phyloP scores from a whole-genome alignment of 92 coral and sea anemone species.

The Palythoa caribaeorum region DNA sequence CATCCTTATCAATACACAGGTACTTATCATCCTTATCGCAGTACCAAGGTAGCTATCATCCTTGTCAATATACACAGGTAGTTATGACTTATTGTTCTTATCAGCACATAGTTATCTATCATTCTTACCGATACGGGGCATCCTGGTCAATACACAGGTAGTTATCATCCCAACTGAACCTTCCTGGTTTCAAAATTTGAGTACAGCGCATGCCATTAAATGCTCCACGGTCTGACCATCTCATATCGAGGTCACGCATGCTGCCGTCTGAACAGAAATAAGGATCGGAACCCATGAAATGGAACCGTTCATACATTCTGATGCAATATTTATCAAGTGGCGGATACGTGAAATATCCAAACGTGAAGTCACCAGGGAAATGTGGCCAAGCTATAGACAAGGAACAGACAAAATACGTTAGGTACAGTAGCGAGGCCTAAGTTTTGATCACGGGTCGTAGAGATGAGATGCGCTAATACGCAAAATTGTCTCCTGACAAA shows the following conservation, averaged over 20 bases:
- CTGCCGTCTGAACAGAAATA: conserved; percentile 74
- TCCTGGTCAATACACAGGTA: conserved; percentile 46
- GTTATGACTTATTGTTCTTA: background rate
- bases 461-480: background rate
- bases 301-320: conserved; percentile 76
- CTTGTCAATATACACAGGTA: background rate
- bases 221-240: conserved; percentile 69
- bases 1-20: no score
- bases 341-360: conserved; percentile 50
- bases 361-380: conserved; percentile 87
- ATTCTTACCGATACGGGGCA: conserved; percentile 47
- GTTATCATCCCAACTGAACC: conserved; percentile 50
- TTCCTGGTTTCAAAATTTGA: conserved; percentile 65
- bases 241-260: conserved; percentile 76
- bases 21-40: no score
- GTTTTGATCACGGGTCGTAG: background rate
- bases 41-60: background rate
- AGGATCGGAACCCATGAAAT: conserved; percentile 26
- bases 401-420: background rate
- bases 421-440: background rate
- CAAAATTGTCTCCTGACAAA: no score
- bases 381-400: conserved; percentile 78
- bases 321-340: conserved; percentile 68
- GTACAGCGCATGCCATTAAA: conserved; percentile 66
- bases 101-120: background rate